These are phyloP conservation scores for Parauchenoglanis ngamensis DNA, from an alignment of 2,797 vertebrate genomes.

Conservation along the genomic window DNA sequence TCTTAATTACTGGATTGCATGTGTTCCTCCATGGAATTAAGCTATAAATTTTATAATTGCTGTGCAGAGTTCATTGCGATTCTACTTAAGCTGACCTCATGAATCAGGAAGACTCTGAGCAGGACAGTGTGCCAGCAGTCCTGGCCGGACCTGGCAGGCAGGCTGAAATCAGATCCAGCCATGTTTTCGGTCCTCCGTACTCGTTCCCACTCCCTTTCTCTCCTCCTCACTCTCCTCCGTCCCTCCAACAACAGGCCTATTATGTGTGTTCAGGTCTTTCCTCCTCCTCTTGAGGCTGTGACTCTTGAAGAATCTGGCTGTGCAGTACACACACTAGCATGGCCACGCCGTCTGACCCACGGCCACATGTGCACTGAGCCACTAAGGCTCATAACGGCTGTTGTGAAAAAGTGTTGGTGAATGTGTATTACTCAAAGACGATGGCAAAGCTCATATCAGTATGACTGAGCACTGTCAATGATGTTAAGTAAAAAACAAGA, in stretches of 20 bases:
- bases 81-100: constrained; percentile 18
- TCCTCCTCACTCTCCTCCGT: constrained; percentile 54
- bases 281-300: constrained; percentile 50
- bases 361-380: constrained; percentile 31
- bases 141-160: constrained; percentile 68
- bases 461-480: not conserved
- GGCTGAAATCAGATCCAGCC: constrained; percentile 60
- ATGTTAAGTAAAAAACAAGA: not conserved
- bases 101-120: constrained; percentile 10
- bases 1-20: not conserved
- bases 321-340: constrained; percentile 44
- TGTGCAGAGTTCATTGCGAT: constrained; percentile 12
- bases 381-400: constrained; percentile 27
- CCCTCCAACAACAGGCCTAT: constrained; percentile 62
- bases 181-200: constrained; percentile 56
- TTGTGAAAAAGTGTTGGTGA: constrained; percentile 11
- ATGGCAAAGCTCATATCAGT: not conserved
- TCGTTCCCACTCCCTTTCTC: constrained; percentile 54
- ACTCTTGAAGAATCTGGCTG: constrained; percentile 60
- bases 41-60: not conserved
- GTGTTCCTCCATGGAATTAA: not conserved
- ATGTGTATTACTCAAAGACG: constrained; percentile 2
- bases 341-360: constrained; percentile 38
- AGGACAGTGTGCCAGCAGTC: constrained; percentile 52
- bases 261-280: constrained; percentile 53